These are phyloP conservation scores for Parthenolecanium corni DNA, from an alignment of 2,888 invertebrate genomes.

Conservation along the genomic window DNA sequence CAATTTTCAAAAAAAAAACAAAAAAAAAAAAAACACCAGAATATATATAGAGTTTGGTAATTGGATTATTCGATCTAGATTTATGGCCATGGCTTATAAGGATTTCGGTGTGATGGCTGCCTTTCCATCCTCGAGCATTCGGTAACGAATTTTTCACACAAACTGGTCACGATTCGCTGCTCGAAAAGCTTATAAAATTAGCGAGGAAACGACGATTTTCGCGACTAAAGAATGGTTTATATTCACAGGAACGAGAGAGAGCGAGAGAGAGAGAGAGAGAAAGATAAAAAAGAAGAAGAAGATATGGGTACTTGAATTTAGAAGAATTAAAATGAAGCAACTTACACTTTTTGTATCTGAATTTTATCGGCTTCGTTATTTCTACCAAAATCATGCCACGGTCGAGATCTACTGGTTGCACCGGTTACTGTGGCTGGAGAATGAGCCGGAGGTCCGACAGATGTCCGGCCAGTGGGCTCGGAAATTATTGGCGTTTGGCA, in stretches of 20 bases:
- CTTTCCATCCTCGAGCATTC: background rate
- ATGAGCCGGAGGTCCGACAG: conserved; percentile 33
- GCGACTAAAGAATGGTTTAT: background rate
- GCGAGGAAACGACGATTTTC: background rate
- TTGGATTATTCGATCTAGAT: no score
- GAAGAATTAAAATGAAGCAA: no score
- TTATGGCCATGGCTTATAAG: no score
- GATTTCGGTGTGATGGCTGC: background rate
- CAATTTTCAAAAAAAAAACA: no score
- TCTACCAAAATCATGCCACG: conserved; percentile 89
- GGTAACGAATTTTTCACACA: conserved; percentile 18
- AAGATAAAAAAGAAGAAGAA: no score
- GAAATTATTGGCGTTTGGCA: conserved; percentile 48
- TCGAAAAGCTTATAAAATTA: background rate
- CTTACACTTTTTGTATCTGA: conserved; percentile 96
- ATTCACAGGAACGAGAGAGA: no score
- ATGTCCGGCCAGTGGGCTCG: conserved; percentile 32
- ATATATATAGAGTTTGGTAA: no score
- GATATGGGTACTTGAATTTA: no score
- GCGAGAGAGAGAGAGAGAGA: no score
- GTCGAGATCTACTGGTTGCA: conserved; percentile 52
- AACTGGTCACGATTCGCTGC: conserved; percentile 11
- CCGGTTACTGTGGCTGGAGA: conserved; percentile 32
- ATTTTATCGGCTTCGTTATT: conserved; percentile 92
- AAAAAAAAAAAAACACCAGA: no score